Evolutionary conservation across 2,888 invertebrate genomes (phyloP).

Genomic region (Myathropa florea): DNA sequence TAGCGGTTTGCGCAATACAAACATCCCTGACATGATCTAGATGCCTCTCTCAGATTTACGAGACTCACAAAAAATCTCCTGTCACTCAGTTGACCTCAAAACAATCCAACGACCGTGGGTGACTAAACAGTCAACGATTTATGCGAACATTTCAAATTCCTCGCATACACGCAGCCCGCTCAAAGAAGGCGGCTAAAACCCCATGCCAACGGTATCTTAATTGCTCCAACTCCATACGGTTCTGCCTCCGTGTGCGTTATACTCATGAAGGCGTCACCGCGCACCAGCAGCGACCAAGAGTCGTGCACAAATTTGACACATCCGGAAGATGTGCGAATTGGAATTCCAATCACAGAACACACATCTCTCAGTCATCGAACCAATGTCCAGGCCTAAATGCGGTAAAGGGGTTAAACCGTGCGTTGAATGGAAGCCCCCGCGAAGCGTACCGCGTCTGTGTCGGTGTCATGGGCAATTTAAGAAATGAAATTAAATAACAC

Average conservation of each 20-base stretch:
- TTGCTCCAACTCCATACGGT: constrained; percentile 7
- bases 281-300: too few relatives aligned
- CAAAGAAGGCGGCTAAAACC: background rate
- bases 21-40: background rate
- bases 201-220: constrained; percentile 33
- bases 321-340: constrained; percentile 63
- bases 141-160: constrained; percentile 1
- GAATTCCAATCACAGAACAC: constrained; percentile 45
- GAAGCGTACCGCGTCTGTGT: background rate
- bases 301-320: constrained; percentile 18
- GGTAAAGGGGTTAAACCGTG: constrained; percentile 61
- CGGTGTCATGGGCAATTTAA: constrained; percentile 21
- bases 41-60: background rate
- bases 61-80: background rate
- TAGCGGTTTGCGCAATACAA: background rate
- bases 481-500: constrained; percentile 64
- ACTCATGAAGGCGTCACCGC: background rate
- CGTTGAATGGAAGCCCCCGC: constrained; percentile 36
- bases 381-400: constrained; percentile 41
- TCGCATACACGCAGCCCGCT: background rate
- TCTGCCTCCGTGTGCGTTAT: background rate
- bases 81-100: background rate
- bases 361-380: constrained; percentile 55
- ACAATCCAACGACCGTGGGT: background rate
- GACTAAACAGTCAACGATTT: background rate